Conservation (phyloP, 2,113 vertebrate species). For the Egretta garzetta region DNA sequence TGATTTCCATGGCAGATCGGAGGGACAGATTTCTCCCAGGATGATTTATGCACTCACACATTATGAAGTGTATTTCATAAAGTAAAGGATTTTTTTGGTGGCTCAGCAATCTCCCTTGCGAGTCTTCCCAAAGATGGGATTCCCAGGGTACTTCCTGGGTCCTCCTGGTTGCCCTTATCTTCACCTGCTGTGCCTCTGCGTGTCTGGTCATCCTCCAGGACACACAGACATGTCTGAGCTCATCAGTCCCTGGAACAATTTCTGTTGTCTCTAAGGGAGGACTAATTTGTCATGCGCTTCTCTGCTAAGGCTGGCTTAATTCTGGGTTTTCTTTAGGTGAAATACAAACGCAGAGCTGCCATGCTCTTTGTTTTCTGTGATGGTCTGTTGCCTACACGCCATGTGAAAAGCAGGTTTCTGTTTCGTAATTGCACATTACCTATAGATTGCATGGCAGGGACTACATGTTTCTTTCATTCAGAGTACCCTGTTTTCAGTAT, state of each 20-base stretch:
- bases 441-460: neutral
- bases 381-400: neutral
- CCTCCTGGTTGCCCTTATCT: neutral
- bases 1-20: neutral
- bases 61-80: neutral
- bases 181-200: neutral
- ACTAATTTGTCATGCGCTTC: neutral
- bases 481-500: neutral
- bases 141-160: neutral
- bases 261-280: neutral
- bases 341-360: neutral
- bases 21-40: neutral
- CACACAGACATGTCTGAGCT: neutral
- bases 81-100: neutral
- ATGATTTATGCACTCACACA: neutral
- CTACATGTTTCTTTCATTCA: constrained; percentile 7
- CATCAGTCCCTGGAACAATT: neutral
- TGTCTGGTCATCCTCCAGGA: neutral
- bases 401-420: neutral
- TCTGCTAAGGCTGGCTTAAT: neutral
- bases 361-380: neutral
- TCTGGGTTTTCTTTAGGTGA: neutral
- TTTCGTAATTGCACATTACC: neutral
- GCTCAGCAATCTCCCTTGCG: neutral
- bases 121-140: neutral